Conservation (phyloP, 2,113 vertebrate genomes). For the Phoxinus phoxinus region DNA sequence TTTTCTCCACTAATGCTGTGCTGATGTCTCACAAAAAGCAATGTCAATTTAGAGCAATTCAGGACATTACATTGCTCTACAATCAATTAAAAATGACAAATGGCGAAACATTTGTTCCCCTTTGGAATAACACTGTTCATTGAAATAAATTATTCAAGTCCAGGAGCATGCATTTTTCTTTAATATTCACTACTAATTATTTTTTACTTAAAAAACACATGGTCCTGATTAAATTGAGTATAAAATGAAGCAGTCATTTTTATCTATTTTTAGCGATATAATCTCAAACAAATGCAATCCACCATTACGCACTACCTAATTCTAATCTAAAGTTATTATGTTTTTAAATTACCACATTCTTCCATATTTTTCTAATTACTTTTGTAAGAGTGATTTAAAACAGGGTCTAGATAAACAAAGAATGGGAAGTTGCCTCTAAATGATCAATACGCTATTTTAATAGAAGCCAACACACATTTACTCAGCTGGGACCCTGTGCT, state of each 20-base stretch:
- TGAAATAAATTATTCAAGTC: not conserved
- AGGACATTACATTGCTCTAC: too few relatives aligned
- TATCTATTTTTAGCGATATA: conserved; percentile 7
- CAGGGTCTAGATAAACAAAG: not conserved
- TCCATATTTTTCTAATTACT: conserved; percentile 34
- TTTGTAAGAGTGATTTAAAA: conserved; percentile 3
- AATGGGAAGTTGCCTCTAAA: not conserved
- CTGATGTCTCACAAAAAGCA: not conserved
- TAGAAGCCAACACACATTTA: conserved; percentile 3
- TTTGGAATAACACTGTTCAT: not conserved
- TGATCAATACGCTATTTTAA: not conserved
- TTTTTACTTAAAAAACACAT: not conserved
- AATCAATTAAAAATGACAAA: not conserved
- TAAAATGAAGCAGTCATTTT: not conserved
- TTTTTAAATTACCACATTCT: conserved; percentile 14
- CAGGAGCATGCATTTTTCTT: not conserved
- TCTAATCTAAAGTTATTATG: conserved; percentile 2
- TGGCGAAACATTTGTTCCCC: not conserved
- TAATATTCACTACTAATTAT: not conserved
- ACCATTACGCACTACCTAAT: conserved; percentile 11
- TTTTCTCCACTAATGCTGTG: not conserved
- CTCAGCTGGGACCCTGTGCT: not conserved
- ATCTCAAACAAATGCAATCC: not conserved
- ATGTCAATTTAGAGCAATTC: not conserved
- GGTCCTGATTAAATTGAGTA: not conserved